Base-by-base conservation (phyloP, 2,888 invertebrate genomes). In the Spodoptera littoralis region DNA sequence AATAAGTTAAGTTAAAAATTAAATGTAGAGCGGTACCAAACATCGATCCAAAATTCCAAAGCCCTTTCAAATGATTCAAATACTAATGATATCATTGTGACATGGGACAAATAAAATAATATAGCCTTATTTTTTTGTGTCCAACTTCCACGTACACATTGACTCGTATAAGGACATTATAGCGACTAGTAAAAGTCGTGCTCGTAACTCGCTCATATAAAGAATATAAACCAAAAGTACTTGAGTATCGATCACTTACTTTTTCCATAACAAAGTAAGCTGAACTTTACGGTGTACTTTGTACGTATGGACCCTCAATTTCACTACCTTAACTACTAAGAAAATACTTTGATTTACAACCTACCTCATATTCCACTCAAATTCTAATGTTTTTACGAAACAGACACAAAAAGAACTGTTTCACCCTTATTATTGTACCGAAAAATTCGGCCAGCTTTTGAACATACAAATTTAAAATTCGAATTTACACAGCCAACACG, bases 161-260 rank as follows among this genome's bases (percentile, higher is more conserved):
- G 22, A 45, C 46, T 30, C 51, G 27, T n/a, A 44, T 48, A 12
- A 9, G 22, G 4, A 57, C 41, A 57, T 58, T 64, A 56, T 18
- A 18, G 4, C 22, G 55, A 43, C 56, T 49, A 53, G 27, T 13
- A 44, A 63, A 64, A n/a, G 45, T 43, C 30, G 22, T 11, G 63
- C 48, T 63, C 68, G 46, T 70, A 56, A 70, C 64, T 47, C 67
- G 70, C 70, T 50, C 68, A 50, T 68, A 68, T 50, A 70, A 63
- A 64, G 18, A 18, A 49, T 43, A 63, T 68, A 76, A 73, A 76
- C 46, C 46, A 36, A 58, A 36, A 55, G 53, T 60, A 57, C 51
- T 13, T 44, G 63, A 56, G 65, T 61, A 71, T 72, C 78, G 68
- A 71, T 68, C 60, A 71, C 66, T 60, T 53, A 63, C 56, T 60